Evolutionary conservation across 2,113 vertebrate genomes (phyloP).

Genomic region (Tupaia tana): DNA sequence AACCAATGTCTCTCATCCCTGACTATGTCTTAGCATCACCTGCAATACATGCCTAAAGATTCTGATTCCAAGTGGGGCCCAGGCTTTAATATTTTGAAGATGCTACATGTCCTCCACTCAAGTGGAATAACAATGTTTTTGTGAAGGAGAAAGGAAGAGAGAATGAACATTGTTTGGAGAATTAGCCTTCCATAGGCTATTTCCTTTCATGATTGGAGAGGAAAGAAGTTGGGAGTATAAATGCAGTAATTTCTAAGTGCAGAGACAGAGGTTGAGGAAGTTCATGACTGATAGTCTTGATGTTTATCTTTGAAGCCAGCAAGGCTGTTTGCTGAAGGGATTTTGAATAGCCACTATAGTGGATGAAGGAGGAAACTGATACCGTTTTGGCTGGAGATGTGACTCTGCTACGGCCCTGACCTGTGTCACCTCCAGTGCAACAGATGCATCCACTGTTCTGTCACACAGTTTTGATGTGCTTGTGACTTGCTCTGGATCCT

Average conservation of each 20-base stretch:
- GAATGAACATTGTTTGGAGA: neutral
- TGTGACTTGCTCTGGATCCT: neutral
- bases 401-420: neutral
- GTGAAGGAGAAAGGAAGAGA: neutral
- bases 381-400: neutral
- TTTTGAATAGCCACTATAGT: neutral
- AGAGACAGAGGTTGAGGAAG: neutral
- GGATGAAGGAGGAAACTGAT: neutral
- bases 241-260: neutral
- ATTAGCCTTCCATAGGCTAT: neutral
- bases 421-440: neutral
- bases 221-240: neutral
- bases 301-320: neutral
- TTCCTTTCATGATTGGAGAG: neutral
- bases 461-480: rapidly evolving
- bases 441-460: neutral
- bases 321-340: neutral
- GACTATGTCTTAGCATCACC: neutral
- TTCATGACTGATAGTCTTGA: neutral
- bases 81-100: neutral
- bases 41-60: neutral
- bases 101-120: neutral
- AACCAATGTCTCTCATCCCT: neutral
- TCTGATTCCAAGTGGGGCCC: neutral
- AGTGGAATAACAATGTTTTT: neutral